phyloP scores from a whole-genome alignment of 2,797 vertebrate species.

The Ptychobarbus kaznakovi region DNA sequence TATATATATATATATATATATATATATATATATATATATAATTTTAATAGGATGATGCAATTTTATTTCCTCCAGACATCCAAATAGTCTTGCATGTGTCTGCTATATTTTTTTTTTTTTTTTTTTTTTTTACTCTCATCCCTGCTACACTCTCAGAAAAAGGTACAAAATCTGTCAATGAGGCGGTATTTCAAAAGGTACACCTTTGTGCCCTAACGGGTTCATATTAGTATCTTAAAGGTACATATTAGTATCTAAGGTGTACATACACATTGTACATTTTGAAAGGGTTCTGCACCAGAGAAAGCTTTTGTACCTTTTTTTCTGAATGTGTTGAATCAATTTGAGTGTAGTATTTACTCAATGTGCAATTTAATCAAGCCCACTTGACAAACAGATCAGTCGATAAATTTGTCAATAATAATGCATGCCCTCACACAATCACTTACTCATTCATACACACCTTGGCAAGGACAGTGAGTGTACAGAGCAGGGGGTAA shows the following conservation, averaged over 20 bases:
- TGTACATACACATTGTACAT: background rate
- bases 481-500: constrained; percentile 43
- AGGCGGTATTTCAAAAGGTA: background rate
- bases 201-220: background rate
- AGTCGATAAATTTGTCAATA: constrained; percentile 13
- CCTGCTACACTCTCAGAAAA: background rate
- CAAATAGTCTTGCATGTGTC: background rate
- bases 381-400: constrained; percentile 19
- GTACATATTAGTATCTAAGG: background rate
- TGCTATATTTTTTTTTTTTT: background rate
- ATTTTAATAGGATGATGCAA: no score
- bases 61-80: background rate
- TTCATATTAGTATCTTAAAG: background rate
- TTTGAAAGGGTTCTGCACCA: background rate
- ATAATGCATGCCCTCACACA: constrained; percentile 21
- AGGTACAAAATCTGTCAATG: background rate
- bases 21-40: background rate
- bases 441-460: constrained; percentile 9
- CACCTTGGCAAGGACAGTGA: constrained; percentile 17
- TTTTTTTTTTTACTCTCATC: no score
- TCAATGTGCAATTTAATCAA: constrained; percentile 10
- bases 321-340: background rate
- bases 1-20: background rate
- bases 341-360: constrained; percentile 19
- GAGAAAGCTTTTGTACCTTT: background rate